Evolutionary conservation across 37 sponge, comb jelly and placozoan species (phyloP).

Genomic region (Aphrocallistes beatrix): DNA sequence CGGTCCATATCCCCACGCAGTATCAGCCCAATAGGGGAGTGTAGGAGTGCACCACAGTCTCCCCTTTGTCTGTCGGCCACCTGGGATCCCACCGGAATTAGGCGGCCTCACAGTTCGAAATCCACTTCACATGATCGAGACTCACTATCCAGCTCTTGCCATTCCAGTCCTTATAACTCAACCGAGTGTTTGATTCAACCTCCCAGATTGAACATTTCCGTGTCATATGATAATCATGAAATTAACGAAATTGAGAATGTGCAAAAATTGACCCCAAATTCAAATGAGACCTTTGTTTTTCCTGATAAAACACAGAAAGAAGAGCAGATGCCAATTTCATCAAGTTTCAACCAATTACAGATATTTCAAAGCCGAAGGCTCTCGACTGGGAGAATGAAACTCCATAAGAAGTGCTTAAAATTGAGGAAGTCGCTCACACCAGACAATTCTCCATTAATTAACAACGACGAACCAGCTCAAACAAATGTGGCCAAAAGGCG

Average conservation of each 20-base stretch:
- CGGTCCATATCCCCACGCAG: constrained; percentile 4
- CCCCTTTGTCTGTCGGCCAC: constrained; percentile 6
- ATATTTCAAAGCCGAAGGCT: not conserved
- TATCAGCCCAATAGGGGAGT: constrained; percentile 2
- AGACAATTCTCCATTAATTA: not conserved
- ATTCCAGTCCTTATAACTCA: not conserved
- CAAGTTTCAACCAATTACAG: not conserved
- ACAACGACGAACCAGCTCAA: not conserved
- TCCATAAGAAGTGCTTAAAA: no score
- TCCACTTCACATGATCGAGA: not conserved
- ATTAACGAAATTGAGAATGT: no score
- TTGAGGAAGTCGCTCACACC: no score
- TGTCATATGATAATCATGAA: no score
- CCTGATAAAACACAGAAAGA: not conserved
- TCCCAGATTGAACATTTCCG: not conserved
- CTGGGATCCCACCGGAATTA: not conserved
- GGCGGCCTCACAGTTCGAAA: not conserved
- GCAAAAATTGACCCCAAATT: not conserved
- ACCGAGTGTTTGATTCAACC: not conserved
- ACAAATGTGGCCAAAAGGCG: not conserved
- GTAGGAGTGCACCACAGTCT: constrained; percentile 15
- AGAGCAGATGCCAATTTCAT: not conserved
- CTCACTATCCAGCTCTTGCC: not conserved
- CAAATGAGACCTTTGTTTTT: not conserved
- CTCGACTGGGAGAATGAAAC: not conserved